These are phyloP conservation scores for Hippocampus guttulatus DNA, from an alignment of 2,113 vertebrate species.

Conservation along the genomic window DNA sequence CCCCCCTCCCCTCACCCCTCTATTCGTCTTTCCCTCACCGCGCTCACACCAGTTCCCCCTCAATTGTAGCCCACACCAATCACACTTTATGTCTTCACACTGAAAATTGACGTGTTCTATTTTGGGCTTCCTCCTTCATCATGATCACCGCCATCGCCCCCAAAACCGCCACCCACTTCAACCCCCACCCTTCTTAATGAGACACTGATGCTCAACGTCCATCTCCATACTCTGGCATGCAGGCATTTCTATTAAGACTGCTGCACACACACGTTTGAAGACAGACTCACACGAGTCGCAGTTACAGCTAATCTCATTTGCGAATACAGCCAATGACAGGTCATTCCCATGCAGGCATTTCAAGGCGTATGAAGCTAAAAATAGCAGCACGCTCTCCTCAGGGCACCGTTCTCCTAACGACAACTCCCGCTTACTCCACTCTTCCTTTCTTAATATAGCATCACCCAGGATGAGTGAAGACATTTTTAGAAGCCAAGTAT, in stretches of 20 bases:
- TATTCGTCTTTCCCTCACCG: not conserved
- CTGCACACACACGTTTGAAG: not conserved
- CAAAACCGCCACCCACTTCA: not conserved
- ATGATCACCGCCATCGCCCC: not conserved
- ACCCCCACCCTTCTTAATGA: not conserved
- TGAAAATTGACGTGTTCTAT: not conserved
- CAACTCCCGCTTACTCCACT: slow-evolving; percentile 30
- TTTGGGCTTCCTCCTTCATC: slow-evolving; percentile 6
- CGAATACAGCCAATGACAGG: slow-evolving; percentile 44
- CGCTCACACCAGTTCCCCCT: too few species aligned
- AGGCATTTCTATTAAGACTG: not conserved
- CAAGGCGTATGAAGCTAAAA: slow-evolving; percentile 51
- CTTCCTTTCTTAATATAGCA: slow-evolving; percentile 63
- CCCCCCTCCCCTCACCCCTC: not conserved
- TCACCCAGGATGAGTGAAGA: slow-evolving; percentile 41
- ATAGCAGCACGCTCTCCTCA: slow-evolving; percentile 51
- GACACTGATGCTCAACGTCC: slow-evolving; percentile 3
- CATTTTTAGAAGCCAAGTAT: slow-evolving; percentile 53
- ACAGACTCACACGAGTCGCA: slow-evolving; percentile 12
- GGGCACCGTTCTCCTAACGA: slow-evolving; percentile 32
- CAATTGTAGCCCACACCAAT: not conserved
- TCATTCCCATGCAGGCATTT: slow-evolving; percentile 46
- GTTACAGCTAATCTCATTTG: slow-evolving; percentile 33
- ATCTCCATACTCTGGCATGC: not conserved
- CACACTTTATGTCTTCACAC: not conserved